Conservation (phyloP, 2,888 invertebrate genomes). For the Rhaphigaster nebulosa region DNA sequence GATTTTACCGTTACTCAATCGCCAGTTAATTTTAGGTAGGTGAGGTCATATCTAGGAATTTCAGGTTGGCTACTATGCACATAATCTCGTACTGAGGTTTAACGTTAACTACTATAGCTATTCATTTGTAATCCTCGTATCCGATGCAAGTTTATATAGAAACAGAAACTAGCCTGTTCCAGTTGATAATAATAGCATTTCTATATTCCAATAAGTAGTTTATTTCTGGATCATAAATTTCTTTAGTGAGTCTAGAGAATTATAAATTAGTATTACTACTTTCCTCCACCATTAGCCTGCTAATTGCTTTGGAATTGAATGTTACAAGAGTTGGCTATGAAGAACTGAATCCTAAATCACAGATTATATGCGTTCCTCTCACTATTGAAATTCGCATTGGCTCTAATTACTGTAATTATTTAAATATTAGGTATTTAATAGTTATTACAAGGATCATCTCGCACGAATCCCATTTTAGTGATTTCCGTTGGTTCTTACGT, state of each 20-base stretch:
- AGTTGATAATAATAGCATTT: background rate
- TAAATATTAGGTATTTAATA: background rate
- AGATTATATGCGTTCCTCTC: background rate
- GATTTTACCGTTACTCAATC: background rate
- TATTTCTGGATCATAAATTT: background rate
- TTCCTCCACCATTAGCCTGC: background rate
- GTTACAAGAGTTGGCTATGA: background rate
- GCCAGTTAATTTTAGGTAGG: background rate
- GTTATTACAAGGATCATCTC: background rate
- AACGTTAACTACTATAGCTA: background rate
- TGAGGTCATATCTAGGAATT: background rate
- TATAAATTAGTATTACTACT: background rate
- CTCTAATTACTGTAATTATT: background rate
- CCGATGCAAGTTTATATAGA: background rate
- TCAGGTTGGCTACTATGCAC: background rate
- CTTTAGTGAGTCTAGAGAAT: background rate
- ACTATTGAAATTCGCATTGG: background rate
- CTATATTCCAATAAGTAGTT: background rate
- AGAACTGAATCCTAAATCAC: background rate
- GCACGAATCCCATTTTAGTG: background rate
- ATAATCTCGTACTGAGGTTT: background rate
- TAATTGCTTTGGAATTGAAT: background rate
- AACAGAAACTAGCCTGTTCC: background rate
- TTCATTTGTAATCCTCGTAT: background rate
- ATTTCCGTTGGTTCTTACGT: slow-evolving; percentile 9